Conservation (phyloP, 1,140 invertebrate genomes). For the Myzus persicae region DNA sequence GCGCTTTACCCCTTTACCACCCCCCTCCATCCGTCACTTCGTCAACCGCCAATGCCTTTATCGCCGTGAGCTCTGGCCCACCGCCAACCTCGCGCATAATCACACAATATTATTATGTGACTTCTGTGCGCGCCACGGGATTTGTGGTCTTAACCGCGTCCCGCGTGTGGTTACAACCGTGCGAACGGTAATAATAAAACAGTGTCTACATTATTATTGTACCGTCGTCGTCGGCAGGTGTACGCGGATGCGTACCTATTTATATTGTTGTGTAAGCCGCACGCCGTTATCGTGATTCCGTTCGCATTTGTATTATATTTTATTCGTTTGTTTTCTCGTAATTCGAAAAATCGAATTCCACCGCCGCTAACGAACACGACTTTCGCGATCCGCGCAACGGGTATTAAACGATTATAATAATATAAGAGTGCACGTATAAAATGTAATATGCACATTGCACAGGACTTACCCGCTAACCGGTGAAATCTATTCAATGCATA, state of each 20-base stretch:
- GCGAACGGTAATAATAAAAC: constrained; percentile 7
- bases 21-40: neutral
- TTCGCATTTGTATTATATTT: neutral
- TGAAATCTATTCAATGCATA: no score
- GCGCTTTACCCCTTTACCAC: neutral
- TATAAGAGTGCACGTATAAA: neutral
- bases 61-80: neutral
- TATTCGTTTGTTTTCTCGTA: constrained; percentile 9
- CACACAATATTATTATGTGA: neutral
- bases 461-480: no score
- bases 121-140: neutral
- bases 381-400: neutral
- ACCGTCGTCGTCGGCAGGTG: neutral
- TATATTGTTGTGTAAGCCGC: neutral
- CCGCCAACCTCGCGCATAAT: neutral
- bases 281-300: neutral
- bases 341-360: constrained; percentile 6
- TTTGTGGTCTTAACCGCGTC: neutral
- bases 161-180: constrained; percentile 4
- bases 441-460: no score
- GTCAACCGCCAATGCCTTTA: neutral
- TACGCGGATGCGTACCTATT: neutral
- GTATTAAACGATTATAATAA: neutral
- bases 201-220: neutral
- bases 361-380: constrained; percentile 7